Base-by-base conservation (phyloP, 2,888 invertebrate species). In the Scaptomyza tumidula region DNA sequence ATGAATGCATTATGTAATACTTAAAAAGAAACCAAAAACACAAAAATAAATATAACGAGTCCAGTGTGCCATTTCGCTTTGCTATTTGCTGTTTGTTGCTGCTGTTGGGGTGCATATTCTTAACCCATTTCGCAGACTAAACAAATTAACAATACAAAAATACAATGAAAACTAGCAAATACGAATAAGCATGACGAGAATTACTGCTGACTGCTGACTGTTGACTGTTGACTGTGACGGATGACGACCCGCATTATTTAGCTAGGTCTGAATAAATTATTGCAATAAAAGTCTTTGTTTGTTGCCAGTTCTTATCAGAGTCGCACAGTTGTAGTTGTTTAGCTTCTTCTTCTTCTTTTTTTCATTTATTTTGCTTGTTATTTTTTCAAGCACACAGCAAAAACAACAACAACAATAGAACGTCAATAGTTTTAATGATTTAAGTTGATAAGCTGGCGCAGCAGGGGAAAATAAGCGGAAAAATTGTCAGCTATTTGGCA, bases 61-160 rank as follows among this genome's bases (percentile, higher is more conserved):
- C 37, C 27, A 43, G 50, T 16, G 1, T 6, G n/a, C 52, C 39
- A 11, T 33, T 14, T 41, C 3, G 14, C 16, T 27, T 33, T 2
- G 6, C 16, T n/a, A n/a, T n/a, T n/a, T 39, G 43, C 39, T 13
- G 0, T 55, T n/a, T 39, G 43, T 33, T 13, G 0, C 50, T 27
- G 19, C 6, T 55, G 39, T 13, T 50, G 49, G 65, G 77, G 67
- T 88, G 87, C 81, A 88, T 88, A 80, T 33, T 67, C 88, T 89
- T 88, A 82, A 77, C 82, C 89, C 75, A 82, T 63, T 82, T 87
- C 53, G 41, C 31, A 60, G 19, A 48, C 60, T 69, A 58, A 68
- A 56, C 63, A 61, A 58, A 79, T 65, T 71, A 60, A 48, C 31
- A 53, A 27, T 29, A 37, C 13, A 53, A 49, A 14, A 29, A n/a